Percentiles rank a stretch among this genome's conserved stretches.
Conservation (phyloP, 1,140 invertebrate species). For the Camponotus vicinus region DNA sequence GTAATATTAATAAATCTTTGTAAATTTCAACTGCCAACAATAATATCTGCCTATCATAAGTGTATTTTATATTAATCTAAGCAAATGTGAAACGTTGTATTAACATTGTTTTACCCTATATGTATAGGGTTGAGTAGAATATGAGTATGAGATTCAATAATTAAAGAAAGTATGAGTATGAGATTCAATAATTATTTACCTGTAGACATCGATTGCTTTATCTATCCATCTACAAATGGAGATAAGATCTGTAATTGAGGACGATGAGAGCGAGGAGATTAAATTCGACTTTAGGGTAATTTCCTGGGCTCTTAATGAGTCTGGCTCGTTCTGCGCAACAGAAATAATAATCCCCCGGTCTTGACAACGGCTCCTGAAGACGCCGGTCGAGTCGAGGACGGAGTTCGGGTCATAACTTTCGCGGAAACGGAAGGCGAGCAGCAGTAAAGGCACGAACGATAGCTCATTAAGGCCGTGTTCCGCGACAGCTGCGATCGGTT, state of each 20-base stretch:
- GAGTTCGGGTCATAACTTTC: slow-evolving; percentile 38
- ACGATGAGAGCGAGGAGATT: slow-evolving; percentile 24
- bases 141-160: too few relatives aligned
- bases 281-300: slow-evolving; percentile 52
- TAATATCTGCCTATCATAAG: too few relatives aligned
- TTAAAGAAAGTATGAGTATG: too few relatives aligned
- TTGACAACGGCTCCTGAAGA: slow-evolving; percentile 40
- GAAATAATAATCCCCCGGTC: slow-evolving; percentile 34
- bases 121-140: too few relatives aligned
- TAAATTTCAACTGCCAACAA: too few relatives aligned
- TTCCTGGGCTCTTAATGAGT: slow-evolving; percentile 43
- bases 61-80: too few relatives aligned
- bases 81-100: too few relatives aligned
- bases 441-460: slow-evolving; percentile 50
- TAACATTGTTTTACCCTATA: too few relatives aligned
- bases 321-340: slow-evolving; percentile 34
- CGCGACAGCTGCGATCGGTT: slow-evolving; percentile 59
- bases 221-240: neutral
- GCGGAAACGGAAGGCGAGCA: slow-evolving; percentile 16
- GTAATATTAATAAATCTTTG: too few relatives aligned
- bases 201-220: neutral
- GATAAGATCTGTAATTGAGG: slow-evolving; percentile 18
- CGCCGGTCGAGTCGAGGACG: neutral
- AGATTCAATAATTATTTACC: slow-evolving; percentile 2
- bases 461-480: slow-evolving; percentile 58